Evolutionary conservation across 2,113 vertebrate genomes (phyloP).

Genomic region (Xerus inauris): DNA sequence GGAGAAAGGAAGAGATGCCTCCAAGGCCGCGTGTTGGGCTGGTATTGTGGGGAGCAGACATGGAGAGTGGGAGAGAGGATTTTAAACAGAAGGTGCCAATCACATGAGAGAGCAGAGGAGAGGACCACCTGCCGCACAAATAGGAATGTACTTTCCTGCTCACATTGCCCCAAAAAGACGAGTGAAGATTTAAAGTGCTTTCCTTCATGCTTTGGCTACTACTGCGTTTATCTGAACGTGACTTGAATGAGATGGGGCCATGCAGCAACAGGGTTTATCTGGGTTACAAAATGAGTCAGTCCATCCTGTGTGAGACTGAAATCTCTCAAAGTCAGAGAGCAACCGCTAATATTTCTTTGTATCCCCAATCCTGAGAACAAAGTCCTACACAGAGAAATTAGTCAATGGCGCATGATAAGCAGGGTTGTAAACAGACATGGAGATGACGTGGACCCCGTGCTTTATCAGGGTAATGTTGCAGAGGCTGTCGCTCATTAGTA

Average conservation of each 20-base stretch:
- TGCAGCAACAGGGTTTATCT: neutral
- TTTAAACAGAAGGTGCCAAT: neutral
- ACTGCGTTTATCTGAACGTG: neutral
- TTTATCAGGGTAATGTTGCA: neutral
- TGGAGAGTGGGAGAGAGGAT: neutral
- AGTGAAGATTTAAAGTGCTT: neutral
- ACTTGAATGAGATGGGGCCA: neutral
- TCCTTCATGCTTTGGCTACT: neutral
- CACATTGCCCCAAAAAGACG: neutral
- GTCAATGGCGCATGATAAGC: neutral
- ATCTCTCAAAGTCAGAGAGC: neutral
- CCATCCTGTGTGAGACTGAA: too few relatives aligned
- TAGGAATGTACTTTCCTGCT: neutral
- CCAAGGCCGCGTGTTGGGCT: neutral
- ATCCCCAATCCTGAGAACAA: too few relatives aligned
- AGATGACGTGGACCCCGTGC: neutral
- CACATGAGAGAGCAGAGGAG: neutral
- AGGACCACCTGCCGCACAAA: too few relatives aligned
- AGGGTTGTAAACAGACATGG: accelerated
- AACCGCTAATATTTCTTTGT: neutral
- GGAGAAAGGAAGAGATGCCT: neutral
- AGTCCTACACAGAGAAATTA: neutral
- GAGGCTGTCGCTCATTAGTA: neutral
- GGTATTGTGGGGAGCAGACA: neutral
- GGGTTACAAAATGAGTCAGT: neutral